Percentiles rank a stretch among this genome's conserved stretches.
Evolutionary conservation across 2,888 invertebrate species (phyloP).

Genomic region (Nomada goodeniana): DNA sequence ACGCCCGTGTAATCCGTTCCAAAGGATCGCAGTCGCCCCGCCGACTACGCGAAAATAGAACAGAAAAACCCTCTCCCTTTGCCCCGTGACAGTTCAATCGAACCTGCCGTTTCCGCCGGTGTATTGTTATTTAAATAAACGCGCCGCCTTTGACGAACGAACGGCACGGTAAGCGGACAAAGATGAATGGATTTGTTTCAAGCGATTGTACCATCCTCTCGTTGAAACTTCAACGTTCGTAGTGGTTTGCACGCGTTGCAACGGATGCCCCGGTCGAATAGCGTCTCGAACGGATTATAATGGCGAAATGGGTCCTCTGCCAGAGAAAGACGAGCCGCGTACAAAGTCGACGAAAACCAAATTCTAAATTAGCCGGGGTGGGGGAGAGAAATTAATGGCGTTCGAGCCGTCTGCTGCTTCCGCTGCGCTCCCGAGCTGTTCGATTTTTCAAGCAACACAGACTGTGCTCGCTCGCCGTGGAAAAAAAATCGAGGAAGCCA

Average conservation of each 20-base stretch:
- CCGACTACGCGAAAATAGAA: slow-evolving; percentile 8
- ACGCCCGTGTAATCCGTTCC: slow-evolving; percentile 31
- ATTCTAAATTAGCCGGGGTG: background rate
- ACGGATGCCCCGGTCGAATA: too few species aligned
- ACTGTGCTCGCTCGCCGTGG: slow-evolving; percentile 1
- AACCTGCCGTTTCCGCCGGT: background rate
- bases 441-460: slow-evolving; percentile 23
- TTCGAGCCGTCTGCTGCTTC: background rate
- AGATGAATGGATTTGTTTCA: background rate
- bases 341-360: background rate
- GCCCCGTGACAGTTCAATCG: background rate
- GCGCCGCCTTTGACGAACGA: background rate
- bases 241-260: too few species aligned
- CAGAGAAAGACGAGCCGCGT: too few species aligned
- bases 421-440: background rate
- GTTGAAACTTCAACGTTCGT: background rate
- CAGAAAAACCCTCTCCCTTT: background rate
- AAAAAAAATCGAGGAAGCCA: background rate
- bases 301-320: too few species aligned
- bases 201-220: background rate
- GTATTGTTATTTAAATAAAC: slow-evolving; percentile 5
- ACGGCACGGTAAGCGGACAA: background rate
- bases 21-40: slow-evolving; percentile 5
- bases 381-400: slow-evolving; percentile 16
- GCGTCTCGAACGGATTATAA: too few species aligned